Evolutionary conservation across 2,888 invertebrate species (phyloP), one percentile per base, ranked within the genome.

Genomic region (Eucera pruinosa): DNA sequence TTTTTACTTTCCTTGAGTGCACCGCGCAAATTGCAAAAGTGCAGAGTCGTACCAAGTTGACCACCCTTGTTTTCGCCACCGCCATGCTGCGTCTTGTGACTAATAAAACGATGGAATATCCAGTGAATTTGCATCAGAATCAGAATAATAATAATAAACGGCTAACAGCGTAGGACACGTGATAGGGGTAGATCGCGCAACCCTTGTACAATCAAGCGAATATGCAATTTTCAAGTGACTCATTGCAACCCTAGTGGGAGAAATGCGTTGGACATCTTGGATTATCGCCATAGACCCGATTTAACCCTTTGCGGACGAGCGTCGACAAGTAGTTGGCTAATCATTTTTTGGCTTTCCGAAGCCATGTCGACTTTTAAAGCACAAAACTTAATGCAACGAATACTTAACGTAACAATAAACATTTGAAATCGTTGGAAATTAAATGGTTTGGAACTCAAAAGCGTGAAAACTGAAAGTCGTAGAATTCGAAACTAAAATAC

Each of bases 171-270:
- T 27, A 54, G 23, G 43, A 18, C 43, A 68, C 64, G 57, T 69
- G 73, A 77, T 76, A 48, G 76, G 75, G 82, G 84, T 82, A 85
- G 79, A 72, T 75, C 70, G 69, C 62, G 64, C 11, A 81, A 84
- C 86, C 86, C 71, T 75, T 55, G 71, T 45, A 58, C 27, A 61
- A 73, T 62, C 57, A 81, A 81, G 83, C 62, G 83, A 62, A 77
- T 74, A 70, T 85, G 78, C 81, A 87, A 89, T 85, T 87, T 86
- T 80, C 77, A 68, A 64, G 60, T 89, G 89, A 89, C 78, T 89
- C 89, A 89, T 69, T 47, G 65, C 25, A 77, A 86, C 80, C 86
- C 82, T 81, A 36, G 27, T 11, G 45, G 36, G 48, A 50, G 39
- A 4, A 58, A 30, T 30, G 2, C 15, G 0, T 1, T 18, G 13